Percentiles rank a stretch among this genome's conserved stretches.
Conservation (phyloP, 2,113 vertebrate species). For the Ovibos moschatus region DNA sequence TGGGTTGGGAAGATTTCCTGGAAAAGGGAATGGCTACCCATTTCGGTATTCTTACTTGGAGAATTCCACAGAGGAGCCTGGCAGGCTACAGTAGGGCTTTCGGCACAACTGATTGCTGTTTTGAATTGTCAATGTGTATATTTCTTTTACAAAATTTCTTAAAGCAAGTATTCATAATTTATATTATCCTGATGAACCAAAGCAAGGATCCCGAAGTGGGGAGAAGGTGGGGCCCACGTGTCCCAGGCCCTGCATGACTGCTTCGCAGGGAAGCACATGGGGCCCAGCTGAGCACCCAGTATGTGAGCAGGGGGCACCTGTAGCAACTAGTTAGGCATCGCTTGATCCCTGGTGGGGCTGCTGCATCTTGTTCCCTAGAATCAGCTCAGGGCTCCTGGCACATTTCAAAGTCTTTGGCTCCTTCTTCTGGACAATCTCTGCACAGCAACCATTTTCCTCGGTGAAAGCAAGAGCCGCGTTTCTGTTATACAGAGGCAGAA, state of each 20-base stretch:
- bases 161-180: background rate
- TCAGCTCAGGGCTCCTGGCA: background rate
- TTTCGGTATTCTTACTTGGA: background rate
- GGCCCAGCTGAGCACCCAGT: accelerated
- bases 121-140: background rate
- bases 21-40: background rate
- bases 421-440: background rate
- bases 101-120: background rate
- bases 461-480: accelerated
- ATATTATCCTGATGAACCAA: background rate
- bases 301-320: accelerated
- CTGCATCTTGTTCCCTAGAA: too few species aligned
- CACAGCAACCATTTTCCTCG: background rate
- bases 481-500: background rate
- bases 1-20: background rate
- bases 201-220: accelerated
- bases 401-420: background rate
- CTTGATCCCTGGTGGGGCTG: accelerated
- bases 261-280: accelerated
- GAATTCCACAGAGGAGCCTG: background rate
- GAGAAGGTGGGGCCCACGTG: background rate
- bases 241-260: background rate
- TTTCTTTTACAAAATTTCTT: background rate
- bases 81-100: background rate
- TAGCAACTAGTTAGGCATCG: accelerated